These are phyloP conservation scores for Scaptomyza polygonia DNA, from an alignment of 2,888 invertebrate genomes.

Conservation along the genomic window DNA sequence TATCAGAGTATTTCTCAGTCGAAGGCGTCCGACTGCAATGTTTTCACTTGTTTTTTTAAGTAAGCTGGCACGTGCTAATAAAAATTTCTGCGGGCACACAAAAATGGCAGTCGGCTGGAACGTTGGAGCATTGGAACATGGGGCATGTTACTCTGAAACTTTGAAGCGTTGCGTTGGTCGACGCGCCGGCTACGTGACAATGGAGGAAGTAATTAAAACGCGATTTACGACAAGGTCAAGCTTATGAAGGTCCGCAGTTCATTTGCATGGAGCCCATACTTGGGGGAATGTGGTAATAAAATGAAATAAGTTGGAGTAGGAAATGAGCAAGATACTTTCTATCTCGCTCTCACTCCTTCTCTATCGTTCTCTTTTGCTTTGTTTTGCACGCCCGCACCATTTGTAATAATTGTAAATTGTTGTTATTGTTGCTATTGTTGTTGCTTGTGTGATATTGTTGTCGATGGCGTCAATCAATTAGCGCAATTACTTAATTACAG, in stretches of 20 bases:
- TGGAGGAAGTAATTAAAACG: constrained; percentile 77
- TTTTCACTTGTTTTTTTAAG: constrained; percentile 45
- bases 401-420: constrained; percentile 34
- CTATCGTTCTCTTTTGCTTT: neutral
- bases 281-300: constrained; percentile 19
- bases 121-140: constrained; percentile 2
- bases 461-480: constrained; percentile 71
- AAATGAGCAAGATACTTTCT: neutral
- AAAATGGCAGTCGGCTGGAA: constrained; percentile 59
- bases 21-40: no score
- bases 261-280: constrained; percentile 57
- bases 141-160: constrained; percentile 1
- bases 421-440: constrained; percentile 12
- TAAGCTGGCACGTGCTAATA: constrained; percentile 78
- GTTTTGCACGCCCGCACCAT: constrained; percentile 36
- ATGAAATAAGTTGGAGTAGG: constrained; percentile 2
- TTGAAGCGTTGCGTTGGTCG: constrained; percentile 33
- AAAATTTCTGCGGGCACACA: constrained; percentile 63
- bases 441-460: constrained; percentile 23
- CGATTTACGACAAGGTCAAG: constrained; percentile 77
- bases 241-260: constrained; percentile 76
- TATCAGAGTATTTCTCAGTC: no score
- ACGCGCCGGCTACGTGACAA: constrained; percentile 71
- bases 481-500: constrained; percentile 76
- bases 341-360: neutral